Base-by-base conservation (phyloP, 2,888 invertebrate species). In the Erebia palarica region DNA sequence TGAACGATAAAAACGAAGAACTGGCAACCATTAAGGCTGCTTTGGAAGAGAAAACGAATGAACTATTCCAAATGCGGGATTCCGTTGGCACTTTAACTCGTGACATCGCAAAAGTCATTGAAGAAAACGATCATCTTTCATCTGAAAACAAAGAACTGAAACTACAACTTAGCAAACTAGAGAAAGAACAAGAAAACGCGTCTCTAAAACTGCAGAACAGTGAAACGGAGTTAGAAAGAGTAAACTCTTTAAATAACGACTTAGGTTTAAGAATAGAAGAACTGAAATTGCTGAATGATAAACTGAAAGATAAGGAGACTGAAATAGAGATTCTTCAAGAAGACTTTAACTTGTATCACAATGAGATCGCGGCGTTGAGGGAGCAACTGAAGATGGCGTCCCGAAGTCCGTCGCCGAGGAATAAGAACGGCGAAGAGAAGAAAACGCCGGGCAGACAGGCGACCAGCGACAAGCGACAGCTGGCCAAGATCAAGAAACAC, bases 321-420 rank as follows among this genome's bases (percentile, higher is more conserved):
- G 95, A 94, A 77, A 91, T 94, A 72, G 94, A 94, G 72, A 94
- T 94, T 55, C 78, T 94, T 1, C 87, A 93, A 57, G 94, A 94
- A 76, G 94, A 94, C 59, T 88, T 92, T 0, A 89, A 90, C 65
- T 81, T 87, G 2, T 94, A 93, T 78, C 93, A 94, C 72, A 92
- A 90, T 66, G 94, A 94, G 75, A 89, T 94, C 69, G 88, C 88
- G 9, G 82, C 86, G 1, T 77, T 94, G 10, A 93, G 94, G 71
- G 88, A 91, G 42, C 91, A 94, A 72, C 68, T 94, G 10, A 87
- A 93, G 79, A 88, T 94, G 88, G 91, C 85, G 1, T 92, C 93
- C 0, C 78, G 92, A 1, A 93, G 94, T 69, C 94, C 95, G 16
- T 95, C 96, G 80, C 94, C 94, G 14, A 94, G 94, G 69, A 94